Evolutionary conservation across 2,113 vertebrate genomes (phyloP), one percentile per base, ranked within the genome.

Genomic region (Oxygymnocypris stewartii): DNA sequence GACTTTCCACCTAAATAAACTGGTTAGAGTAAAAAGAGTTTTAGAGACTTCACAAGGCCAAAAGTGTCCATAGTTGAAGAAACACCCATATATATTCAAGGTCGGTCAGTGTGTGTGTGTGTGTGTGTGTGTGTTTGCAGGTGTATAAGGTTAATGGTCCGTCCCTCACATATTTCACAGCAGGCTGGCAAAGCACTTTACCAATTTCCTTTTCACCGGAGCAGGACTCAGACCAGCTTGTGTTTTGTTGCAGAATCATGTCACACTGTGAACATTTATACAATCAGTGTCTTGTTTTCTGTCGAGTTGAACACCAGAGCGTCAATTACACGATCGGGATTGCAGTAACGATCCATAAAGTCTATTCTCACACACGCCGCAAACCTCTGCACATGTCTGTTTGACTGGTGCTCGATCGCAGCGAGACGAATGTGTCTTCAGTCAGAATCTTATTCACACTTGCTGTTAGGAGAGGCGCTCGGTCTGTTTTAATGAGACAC

Each of bases 101-200:
- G n/a, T 65, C 13, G 0, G 6, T 42, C 6, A 31, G 28, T 31
- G 28, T 31, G 0, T 4, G 13, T 90, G 83, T 90, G 80, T 88
- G n/a, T n/a, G 80, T 51, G 67, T 9, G 14, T 35, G 31, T 18
- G 65, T 18, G 28, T 16, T 12, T 35, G 28, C 3, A 16, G 13
- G 16, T 74, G 49, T 61, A 18, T 61, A 40, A 71, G 67, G 18
- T 71, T 77, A 54, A 78, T 78, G 76, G 10, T 37, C 49, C 31
- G 2, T 79, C 76, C 51, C 31, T 57, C 18, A 57, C 16, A 57
- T 37, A 57, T 37, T 79, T 79, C 28, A 79, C 76, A 78, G 49
- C 28, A 78, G 76, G 25, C 14, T 51, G 44, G 47, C 18, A 25
- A 78, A 78, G 10, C 75, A 51, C 44, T 77, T 77, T 77, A 77